phyloP scores from a whole-genome alignment of 2,888 invertebrate species.

The Troides aeacus region DNA sequence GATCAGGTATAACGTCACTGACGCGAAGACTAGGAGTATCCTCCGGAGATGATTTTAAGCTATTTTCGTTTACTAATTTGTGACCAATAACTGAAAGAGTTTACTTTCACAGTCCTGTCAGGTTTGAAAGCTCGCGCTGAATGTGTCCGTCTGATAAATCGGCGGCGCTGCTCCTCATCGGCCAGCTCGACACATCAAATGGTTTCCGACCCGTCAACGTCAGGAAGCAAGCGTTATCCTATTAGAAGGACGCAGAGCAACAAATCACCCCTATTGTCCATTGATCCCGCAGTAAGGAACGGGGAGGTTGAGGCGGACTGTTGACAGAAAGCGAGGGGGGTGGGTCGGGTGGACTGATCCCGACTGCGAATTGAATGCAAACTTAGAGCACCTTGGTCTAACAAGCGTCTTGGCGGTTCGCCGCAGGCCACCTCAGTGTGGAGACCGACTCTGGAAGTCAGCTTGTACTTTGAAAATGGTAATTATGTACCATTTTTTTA shows the following conservation, averaged over 20 bases:
- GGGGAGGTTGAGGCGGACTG: slow-evolving; percentile 24
- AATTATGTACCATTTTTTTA: too few relatives aligned
- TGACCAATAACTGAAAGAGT: too few relatives aligned
- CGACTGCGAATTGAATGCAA: slow-evolving; percentile 58
- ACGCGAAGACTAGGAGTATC: too few relatives aligned
- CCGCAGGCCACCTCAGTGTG: slow-evolving; percentile 26
- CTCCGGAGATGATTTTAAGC: too few relatives aligned
- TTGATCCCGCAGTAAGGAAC: slow-evolving; percentile 38
- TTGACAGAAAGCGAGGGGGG: slow-evolving; percentile 31
- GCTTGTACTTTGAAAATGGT: not conserved
- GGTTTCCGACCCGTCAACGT: slow-evolving; percentile 23
- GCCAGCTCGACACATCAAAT: slow-evolving; percentile 4
- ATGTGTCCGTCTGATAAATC: slow-evolving; percentile 7
- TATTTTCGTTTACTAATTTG: too few relatives aligned
- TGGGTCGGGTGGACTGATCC: slow-evolving; percentile 32
- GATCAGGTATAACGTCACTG: too few relatives aligned
- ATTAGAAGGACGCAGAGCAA: slow-evolving; percentile 49
- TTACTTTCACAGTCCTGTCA: too few relatives aligned
- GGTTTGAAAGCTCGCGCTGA: not conserved
- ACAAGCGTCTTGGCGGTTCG: slow-evolving; percentile 60
- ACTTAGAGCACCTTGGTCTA: slow-evolving; percentile 51
- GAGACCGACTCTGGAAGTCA: slow-evolving; percentile 37
- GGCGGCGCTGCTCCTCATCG: not conserved
- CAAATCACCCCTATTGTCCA: slow-evolving; percentile 57
- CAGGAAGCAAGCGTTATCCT: slow-evolving; percentile 42